Evolutionary conservation across 2,113 vertebrate genomes (phyloP), one percentile per base, ranked within the genome.

Genomic region (Hippocampus guttulatus): DNA sequence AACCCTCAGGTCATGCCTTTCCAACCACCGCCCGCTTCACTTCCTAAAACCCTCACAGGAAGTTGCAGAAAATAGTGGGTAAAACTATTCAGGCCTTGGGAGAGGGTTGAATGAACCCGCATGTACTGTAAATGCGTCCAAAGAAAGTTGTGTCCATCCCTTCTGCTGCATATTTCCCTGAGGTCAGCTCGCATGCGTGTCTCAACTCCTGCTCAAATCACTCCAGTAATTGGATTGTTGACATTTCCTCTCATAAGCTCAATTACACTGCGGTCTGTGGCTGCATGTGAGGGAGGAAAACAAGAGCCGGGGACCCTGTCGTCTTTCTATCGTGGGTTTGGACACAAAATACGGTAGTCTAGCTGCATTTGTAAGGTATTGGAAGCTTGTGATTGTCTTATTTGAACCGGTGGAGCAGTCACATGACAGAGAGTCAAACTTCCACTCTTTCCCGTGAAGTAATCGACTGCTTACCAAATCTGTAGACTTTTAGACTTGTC

Each of bases 271-370:
- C 38, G 84, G 83, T 83, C 73, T 78, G 84, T 33, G 76, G 76
- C 74, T 63, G 73, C 73, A 64, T 65, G 76, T 75, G 65, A 77
- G 72, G 70, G 77, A 79, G 72, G 69, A 52, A 68, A 80, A 57
- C 65, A 67, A 61, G 68, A 72, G 65, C 33, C 57, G 74, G 33
- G 52, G 71, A 76, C 69, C 71, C 71, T 68, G 77, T 77, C 68
- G 74, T 78, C 80, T 90, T 89, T 91, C 71, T 88, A 88, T 38
- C 61, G 27, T 71, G 87, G 79, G 81, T 88, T 91, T 90, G 75
- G 87, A 89, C 72, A 75, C 58, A 83, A 82, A 41, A 82, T 84
- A 38, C 33, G 33, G 33, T 38, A 87, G 88, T 87, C 82, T 83
- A 88, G 79, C 81, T 68, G 73, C 81, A 82, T 83, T 89, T 85